Evolutionary conservation across 2,113 vertebrate species (phyloP), one percentile per base, ranked within the genome.

Genomic region (Hystrix brachyura): DNA sequence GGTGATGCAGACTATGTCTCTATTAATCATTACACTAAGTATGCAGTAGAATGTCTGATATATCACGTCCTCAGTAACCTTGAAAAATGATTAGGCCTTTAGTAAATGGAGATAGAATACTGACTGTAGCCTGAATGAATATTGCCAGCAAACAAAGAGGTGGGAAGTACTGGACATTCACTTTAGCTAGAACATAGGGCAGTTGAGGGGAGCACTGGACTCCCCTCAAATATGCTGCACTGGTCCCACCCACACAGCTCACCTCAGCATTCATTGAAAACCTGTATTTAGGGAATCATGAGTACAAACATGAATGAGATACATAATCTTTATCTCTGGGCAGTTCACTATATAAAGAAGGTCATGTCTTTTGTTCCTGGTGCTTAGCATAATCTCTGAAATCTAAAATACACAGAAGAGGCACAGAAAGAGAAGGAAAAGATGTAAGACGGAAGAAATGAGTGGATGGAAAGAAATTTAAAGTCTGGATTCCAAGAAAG

Each of bases 351-450:
- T 60, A 53, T 90, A 79, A 87, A 86, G 60, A 74, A 57, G 34
- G 38, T 46, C 25, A 29, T 7, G 34, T 62, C n/a, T 62, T 57
- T 92, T 89, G n/a, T 90, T 25, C 65, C 34, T n/a, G 21, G 46
- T 67, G 29, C 51, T 91, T 91, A 93, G 62, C 27, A 67, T 95
- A 74, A 74, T 74, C 53, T 74, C 11, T 88, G 43, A 11, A 69
- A 55, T 69, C 48, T 69, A 67, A 88, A 94, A 62, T 64, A 67
- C 32, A 67, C 62, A 72, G 78, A 71, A 82, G 55, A 96, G 11
- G 11, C 78, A 60, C 21, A 57, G 25, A 79, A 83, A 90, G 74
- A 19, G 43, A 79, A n/a, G 17, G 15, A 69, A 71, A 71, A 38
- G n/a, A 32, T 71, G 11, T 38, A 67, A 53, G 43, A 67, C 11